A percentile compares a stretch with the other conserved stretches of the same genome.
Evolutionary conservation across 2,797 vertebrate species (phyloP).

Genomic region (Nyctibius grandis): DNA sequence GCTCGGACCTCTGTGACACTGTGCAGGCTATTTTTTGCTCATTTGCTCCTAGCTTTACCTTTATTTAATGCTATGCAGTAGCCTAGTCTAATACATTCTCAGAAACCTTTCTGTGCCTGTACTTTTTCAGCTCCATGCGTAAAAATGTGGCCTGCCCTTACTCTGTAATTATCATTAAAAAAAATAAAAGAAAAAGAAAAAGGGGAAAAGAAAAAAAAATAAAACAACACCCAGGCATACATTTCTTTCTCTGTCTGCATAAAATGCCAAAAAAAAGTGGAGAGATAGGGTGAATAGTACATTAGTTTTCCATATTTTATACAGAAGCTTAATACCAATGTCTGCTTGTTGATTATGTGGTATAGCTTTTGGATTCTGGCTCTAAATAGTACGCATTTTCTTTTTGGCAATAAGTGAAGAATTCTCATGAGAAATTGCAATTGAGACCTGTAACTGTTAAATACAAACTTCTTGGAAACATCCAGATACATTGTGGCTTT

Average conservation of each 20-base stretch:
- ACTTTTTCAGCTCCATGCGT: not conserved
- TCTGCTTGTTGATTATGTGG: not conserved
- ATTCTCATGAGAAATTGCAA: not conserved
- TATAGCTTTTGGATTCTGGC: not conserved
- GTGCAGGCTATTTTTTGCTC: not conserved
- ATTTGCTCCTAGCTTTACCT: not conserved
- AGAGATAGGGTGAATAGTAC: not conserved
- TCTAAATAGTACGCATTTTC: not conserved
- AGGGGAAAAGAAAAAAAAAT: too few relatives aligned
- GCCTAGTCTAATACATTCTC: not conserved
- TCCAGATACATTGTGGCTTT: not conserved
- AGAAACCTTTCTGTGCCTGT: not conserved
- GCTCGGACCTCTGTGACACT: not conserved
- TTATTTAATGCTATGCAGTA: not conserved
- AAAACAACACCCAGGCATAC: not conserved
- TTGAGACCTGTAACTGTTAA: not conserved
- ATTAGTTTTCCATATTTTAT: not conserved
- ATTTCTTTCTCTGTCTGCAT: not conserved
- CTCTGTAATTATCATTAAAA: not conserved
- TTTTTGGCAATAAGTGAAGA: not conserved
- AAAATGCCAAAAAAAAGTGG: not conserved
- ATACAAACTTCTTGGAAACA: not conserved
- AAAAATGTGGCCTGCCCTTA: not conserved
- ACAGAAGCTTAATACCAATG: not conserved
- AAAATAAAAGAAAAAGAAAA: not conserved